These are phyloP conservation scores for Drosophila algonquin DNA, from an alignment of 2,888 invertebrate species.

Conservation along the genomic window DNA sequence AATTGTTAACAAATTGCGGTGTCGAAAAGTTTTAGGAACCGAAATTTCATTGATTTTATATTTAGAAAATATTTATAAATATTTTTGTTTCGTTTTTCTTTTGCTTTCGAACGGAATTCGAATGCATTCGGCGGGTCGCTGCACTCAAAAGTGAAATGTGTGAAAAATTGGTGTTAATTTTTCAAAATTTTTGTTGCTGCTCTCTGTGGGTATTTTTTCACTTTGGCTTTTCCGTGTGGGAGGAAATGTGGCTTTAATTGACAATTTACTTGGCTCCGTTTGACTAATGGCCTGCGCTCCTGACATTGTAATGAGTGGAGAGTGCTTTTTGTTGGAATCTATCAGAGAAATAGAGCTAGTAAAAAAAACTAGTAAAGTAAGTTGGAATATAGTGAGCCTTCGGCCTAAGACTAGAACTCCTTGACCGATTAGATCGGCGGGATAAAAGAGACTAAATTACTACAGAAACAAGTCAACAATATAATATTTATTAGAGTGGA, in stretches of 20 bases:
- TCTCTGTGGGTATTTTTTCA: neutral
- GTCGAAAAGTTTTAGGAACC: slow-evolving; percentile 67
- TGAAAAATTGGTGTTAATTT: slow-evolving; percentile 65
- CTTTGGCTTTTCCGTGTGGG: slow-evolving; percentile 45
- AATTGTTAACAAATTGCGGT: slow-evolving; percentile 77
- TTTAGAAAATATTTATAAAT: slow-evolving; percentile 58
- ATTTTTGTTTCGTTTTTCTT: slow-evolving; percentile 15
- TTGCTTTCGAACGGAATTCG: slow-evolving; percentile 29
- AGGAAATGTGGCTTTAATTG: slow-evolving; percentile 65
- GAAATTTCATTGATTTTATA: slow-evolving; percentile 54
- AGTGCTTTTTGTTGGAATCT: no score
- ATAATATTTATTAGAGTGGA: no score
- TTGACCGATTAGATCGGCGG: no score
- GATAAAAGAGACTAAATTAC: no score
- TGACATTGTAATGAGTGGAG: neutral
- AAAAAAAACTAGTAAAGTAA: no score
- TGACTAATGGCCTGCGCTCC: slow-evolving; percentile 24
- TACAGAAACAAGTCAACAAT: no score
- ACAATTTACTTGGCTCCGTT: slow-evolving; percentile 57
- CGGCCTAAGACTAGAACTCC: no score
- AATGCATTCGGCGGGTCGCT: slow-evolving; percentile 47
- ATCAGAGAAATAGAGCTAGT: no score
- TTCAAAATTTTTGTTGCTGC: slow-evolving; percentile 13
- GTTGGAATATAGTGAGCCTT: no score
- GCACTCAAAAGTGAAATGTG: slow-evolving; percentile 67